Evolutionary conservation across 2,888 invertebrate genomes (phyloP).

Genomic region (Sinotaia quadrata): DNA sequence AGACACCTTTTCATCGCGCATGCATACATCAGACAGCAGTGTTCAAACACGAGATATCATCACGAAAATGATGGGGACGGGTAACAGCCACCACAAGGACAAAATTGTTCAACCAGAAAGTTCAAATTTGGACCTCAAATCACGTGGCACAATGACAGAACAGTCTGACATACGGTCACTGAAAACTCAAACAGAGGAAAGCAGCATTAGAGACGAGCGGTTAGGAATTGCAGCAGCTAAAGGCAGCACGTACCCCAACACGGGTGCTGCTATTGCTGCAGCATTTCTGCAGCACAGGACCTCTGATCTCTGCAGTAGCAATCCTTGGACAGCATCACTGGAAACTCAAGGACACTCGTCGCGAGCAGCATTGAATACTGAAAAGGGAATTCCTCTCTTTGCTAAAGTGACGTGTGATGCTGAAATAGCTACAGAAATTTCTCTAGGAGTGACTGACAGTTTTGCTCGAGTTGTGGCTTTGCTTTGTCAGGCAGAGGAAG

Average conservation of each 20-base stretch:
- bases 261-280: constrained; percentile 23
- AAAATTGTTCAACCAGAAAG: neutral
- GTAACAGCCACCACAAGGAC: neutral
- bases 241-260: constrained; percentile 18
- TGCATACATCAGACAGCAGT: neutral
- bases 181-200: constrained; percentile 40
- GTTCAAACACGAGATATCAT: neutral
- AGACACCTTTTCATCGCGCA: neutral
- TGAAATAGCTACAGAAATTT: constrained; percentile 8
- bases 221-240: constrained; percentile 6
- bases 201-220: constrained; percentile 10
- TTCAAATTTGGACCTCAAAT: constrained; percentile 22
- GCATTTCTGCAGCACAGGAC: constrained; percentile 18
- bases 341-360: neutral
- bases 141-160: constrained; percentile 44
- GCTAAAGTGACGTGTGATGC: neutral
- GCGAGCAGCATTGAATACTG: neutral
- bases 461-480: neutral
- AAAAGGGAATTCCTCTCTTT: neutral
- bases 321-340: neutral
- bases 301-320: neutral
- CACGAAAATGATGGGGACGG: neutral
- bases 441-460: neutral
- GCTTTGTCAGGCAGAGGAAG: constrained; percentile 38
- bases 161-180: constrained; percentile 28